These are phyloP conservation scores for Eilema griseolum DNA, from an alignment of 2,888 invertebrate genomes.

Conservation along the genomic window DNA sequence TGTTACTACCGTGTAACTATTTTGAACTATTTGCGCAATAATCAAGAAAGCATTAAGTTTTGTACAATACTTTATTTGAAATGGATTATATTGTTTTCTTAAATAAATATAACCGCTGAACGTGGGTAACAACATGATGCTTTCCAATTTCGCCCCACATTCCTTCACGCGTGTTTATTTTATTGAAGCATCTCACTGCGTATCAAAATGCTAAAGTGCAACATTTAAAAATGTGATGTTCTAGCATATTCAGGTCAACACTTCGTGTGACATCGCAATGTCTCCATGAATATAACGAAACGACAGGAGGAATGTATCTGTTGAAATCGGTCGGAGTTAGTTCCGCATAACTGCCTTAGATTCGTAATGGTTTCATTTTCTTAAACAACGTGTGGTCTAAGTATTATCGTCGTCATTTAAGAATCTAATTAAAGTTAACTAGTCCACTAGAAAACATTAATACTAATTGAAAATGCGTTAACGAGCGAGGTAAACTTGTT, in stretches of 20 bases:
- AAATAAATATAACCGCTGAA: conserved; percentile 44
- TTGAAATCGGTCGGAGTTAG: conserved; percentile 33
- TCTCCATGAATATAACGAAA: conserved; percentile 44
- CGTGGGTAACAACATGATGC: conserved; percentile 53
- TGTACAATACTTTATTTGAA: background rate
- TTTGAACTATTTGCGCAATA: background rate
- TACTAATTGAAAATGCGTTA: conserved; percentile 1
- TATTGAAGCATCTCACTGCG: conserved; percentile 59
- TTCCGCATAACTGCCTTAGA: conserved; percentile 30
- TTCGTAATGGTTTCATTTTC: conserved; percentile 25
- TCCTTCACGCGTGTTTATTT: conserved; percentile 74
- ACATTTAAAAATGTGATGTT: conserved; percentile 60
- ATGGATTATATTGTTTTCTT: conserved; percentile 13
- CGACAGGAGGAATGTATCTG: conserved; percentile 37
- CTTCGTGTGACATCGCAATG: conserved; percentile 58
- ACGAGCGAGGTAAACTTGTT: conserved; percentile 2
- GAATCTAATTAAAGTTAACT: conserved; percentile 5
- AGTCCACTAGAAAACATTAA: conserved; percentile 7
- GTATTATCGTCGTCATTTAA: background rate
- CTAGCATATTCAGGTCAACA: conserved; percentile 58
- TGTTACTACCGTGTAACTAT: background rate
- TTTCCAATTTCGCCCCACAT: conserved; percentile 73
- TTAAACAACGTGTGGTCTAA: background rate
- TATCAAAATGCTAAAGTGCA: conserved; percentile 62
- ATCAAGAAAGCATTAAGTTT: background rate